Percentiles rank a stretch among this genome's conserved stretches.
phyloP scores from a whole-genome alignment of 92 coral and sea anemone species.

The Virgularia gustaviana region DNA sequence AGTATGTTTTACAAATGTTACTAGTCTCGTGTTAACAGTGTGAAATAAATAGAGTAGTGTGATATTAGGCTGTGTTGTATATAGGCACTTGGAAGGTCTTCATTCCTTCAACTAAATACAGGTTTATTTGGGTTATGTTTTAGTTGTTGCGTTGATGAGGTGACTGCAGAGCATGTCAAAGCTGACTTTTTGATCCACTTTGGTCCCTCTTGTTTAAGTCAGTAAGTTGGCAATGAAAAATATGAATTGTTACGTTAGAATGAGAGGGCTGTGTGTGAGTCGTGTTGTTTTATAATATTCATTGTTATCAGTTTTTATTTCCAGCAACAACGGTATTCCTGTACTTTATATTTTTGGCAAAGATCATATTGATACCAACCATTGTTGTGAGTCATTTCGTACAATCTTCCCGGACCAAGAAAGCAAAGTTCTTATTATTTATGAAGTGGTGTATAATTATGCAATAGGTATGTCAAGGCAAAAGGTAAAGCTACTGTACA shows the following conservation, averaged over 20 bases:
- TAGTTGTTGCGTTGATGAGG: conserved; percentile 96
- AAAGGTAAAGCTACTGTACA: too few species aligned
- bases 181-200: conserved; percentile 87
- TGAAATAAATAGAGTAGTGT: too few species aligned
- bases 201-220: conserved; percentile 88
- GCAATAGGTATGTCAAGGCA: conserved; percentile 86
- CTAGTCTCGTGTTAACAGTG: background rate
- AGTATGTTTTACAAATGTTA: background rate
- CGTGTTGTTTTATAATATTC: background rate
- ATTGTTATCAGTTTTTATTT: conserved; percentile 3
- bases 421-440: conserved; percentile 59
- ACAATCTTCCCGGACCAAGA: conserved; percentile 51
- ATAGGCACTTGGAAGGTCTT: background rate
- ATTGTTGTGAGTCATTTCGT: conserved; percentile 60
- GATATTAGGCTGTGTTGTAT: background rate
- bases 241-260: background rate
- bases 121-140: background rate
- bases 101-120: too few species aligned
- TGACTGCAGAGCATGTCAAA: conserved; percentile 85
- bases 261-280: background rate
- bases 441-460: conserved; percentile 75
- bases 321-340: conserved; percentile 75
- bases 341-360: conserved; percentile 82
- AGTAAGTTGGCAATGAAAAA: too few species aligned
- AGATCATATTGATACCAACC: conserved; percentile 49